phyloP scores from a whole-genome alignment of 2,888 invertebrate species.

The Mythimna ferrago region DNA sequence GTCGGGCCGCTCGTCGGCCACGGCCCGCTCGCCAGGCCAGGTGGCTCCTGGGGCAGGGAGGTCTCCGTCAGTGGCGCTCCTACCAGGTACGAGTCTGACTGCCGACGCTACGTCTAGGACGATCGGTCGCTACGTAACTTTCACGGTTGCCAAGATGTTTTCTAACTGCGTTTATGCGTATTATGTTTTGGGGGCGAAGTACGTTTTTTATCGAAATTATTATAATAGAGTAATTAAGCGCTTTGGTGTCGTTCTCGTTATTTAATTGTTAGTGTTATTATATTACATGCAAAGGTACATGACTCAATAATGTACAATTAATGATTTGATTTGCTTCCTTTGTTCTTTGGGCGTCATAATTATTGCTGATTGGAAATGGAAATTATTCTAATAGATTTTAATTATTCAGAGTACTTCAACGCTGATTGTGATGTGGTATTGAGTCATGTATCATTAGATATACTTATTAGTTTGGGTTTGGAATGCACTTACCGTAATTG shows the following conservation, averaged over 20 bases:
- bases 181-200: constrained; percentile 64
- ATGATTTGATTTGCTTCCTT: constrained; percentile 75
- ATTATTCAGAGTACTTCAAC: constrained; percentile 69
- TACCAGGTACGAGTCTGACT: constrained; percentile 41
- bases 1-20: constrained; percentile 63
- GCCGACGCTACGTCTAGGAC: constrained; percentile 54
- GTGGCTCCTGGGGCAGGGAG: constrained; percentile 89
- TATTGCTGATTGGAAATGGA: constrained; percentile 70
- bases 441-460: constrained; percentile 75
- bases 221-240: constrained; percentile 74
- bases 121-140: constrained; percentile 64
- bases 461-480: constrained; percentile 68
- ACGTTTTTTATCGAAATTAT: constrained; percentile 68
- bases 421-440: constrained; percentile 65
- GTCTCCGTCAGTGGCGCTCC: constrained; percentile 81
- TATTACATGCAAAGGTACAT: constrained; percentile 80
- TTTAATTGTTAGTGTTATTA: constrained; percentile 85
- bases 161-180: constrained; percentile 58
- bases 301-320: constrained; percentile 86
- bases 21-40: constrained; percentile 70
- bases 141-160: constrained; percentile 62
- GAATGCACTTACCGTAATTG: constrained; percentile 94
- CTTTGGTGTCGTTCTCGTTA: constrained; percentile 80
- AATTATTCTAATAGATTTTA: constrained; percentile 73
- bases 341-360: constrained; percentile 73